phyloP scores from a whole-genome alignment of 2,888 invertebrate genomes.

The Latrodectus elegans region DNA sequence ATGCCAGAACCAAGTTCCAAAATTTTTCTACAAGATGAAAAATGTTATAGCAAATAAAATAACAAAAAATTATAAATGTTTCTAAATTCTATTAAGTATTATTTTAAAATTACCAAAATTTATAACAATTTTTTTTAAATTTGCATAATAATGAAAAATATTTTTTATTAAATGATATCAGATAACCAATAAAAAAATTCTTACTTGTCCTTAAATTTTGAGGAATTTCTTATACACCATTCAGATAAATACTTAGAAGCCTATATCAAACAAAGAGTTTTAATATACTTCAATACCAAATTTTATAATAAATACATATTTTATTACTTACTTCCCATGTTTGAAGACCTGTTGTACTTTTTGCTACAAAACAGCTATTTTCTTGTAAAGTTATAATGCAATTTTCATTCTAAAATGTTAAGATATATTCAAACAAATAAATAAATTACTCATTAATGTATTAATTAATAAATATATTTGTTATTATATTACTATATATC shows the following conservation, averaged over 20 bases:
- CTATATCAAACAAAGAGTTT: conserved; percentile 16
- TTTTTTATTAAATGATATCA: not conserved
- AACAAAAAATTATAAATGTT: not conserved
- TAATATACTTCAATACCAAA: not conserved
- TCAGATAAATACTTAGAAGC: conserved; percentile 55
- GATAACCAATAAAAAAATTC: not conserved
- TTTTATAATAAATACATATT: not conserved
- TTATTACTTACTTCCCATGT: conserved; percentile 51
- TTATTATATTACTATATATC: not conserved
- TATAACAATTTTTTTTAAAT: not conserved
- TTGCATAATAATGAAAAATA: not conserved
- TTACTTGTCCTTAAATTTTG: conserved; percentile 40
- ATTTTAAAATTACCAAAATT: not conserved
- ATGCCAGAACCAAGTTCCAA: conserved; percentile 59
- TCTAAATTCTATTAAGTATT: not conserved
- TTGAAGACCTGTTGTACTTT: conserved; percentile 52
- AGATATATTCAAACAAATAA: not conserved
- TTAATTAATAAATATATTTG: not conserved
- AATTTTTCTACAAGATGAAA: conserved; percentile 20
- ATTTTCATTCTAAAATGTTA: conserved; percentile 13
- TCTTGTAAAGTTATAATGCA: conserved; percentile 47
- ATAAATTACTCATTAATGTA: not conserved
- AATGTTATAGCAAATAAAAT: not conserved
- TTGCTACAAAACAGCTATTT: conserved; percentile 39
- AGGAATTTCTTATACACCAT: conserved; percentile 42